Base-by-base conservation (phyloP, 2,888 invertebrate genomes). In the Deilephila elpenor region DNA sequence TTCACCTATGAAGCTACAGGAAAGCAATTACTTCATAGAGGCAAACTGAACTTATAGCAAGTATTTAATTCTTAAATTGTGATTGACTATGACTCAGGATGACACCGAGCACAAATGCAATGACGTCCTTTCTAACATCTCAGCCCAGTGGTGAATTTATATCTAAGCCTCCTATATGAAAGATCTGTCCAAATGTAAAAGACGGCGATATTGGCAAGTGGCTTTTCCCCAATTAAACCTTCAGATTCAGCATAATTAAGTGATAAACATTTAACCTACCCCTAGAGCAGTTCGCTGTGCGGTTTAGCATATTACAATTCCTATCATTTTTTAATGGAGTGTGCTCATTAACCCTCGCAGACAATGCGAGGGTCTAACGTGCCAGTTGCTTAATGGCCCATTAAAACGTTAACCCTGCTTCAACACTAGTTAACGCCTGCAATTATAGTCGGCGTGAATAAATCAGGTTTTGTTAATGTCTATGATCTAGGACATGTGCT, bases 361-460 rank as follows among this genome's bases (percentile, higher is more conserved):
- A 59, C 71, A 74, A 62, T 60, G 59, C 51, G 59, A 72, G 62
- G 67, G 59, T 67, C 37, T 73, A 61, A 73, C 72, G 74, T 70
- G 67, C 72, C 77, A 74, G 51, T 75, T 76, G 71, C 70, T 76
- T 76, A 75, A 74, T 73, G 72, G 71, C 20, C 75, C 75, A 70
- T 74, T 71, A 64, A 67, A 73, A 37, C 74, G 67, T 77, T 75
- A 73, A 77, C 77, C 76, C 75, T 76, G 75, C 70, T 73, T 67
- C 70, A 64, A 19, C 56, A 70, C 56, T 59, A 67, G 67, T 73
- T 73, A 64, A 70, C 59, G 29, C 56, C 59, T 64, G 59, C 62
- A 72, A 74, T 74, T 74, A 74, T 72, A 72, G 64, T 59, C 61
- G 70, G 60, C 61, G 72, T 70, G 61, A 59, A 71, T 71, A 73